These are phyloP conservation scores for Pseudomyrmex cubaensis DNA, from an alignment of 1,140 invertebrate species.

Conservation along the genomic window DNA sequence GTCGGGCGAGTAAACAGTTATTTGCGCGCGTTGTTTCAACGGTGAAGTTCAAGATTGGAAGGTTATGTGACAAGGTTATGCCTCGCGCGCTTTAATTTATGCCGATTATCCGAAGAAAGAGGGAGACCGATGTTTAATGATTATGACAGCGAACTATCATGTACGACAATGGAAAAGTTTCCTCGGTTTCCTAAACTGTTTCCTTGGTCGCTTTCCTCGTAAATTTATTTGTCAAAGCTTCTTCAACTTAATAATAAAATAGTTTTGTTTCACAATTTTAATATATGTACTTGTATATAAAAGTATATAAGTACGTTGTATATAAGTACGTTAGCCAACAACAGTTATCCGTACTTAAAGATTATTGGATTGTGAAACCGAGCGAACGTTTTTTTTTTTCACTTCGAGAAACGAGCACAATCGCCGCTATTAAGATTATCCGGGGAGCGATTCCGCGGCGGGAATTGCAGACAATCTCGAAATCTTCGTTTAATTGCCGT, in stretches of 20 bases:
- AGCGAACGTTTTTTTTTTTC: neutral
- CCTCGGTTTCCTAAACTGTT: too few species aligned
- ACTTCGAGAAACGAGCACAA: too few species aligned
- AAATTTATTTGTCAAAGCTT: too few species aligned
- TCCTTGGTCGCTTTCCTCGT: too few species aligned
- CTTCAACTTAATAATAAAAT: too few species aligned
- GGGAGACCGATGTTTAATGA: neutral
- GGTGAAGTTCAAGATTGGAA: slow-evolving; percentile 77
- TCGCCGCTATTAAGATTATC: neutral
- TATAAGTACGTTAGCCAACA: too few species aligned
- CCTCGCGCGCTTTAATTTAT: slow-evolving; percentile 54
- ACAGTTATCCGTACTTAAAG: neutral
- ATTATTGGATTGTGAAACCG: neutral
- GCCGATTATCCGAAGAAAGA: neutral
- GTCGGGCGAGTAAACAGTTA: slow-evolving; percentile 61
- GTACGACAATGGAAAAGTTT: too few species aligned
- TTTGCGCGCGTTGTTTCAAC: slow-evolving; percentile 63
- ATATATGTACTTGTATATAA: too few species aligned
- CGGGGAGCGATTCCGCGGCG: neutral
- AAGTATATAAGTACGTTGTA: too few species aligned
- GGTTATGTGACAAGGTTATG: slow-evolving; percentile 81
- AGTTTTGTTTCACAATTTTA: too few species aligned
- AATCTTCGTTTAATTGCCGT: slow-evolving; percentile 14
- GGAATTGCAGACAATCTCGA: slow-evolving; percentile 6
- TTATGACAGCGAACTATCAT: neutral